Percentiles rank a stretch among this genome's conserved stretches.
Conservation (phyloP, 2,888 invertebrate genomes). For the Xylophagus ater region DNA sequence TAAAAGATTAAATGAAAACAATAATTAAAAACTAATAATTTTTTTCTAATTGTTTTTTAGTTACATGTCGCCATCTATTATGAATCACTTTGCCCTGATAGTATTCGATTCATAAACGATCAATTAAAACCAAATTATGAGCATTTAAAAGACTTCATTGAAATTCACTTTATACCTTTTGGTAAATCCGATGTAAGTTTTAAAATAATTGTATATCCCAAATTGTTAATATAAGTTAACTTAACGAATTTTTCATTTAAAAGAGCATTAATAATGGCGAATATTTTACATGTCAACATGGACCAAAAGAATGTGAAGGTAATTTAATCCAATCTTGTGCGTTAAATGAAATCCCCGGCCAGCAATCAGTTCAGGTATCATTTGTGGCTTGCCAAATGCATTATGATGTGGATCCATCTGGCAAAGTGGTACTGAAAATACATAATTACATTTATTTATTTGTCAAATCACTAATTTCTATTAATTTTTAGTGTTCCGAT, state of each 20-base stretch:
- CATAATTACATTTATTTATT: not conserved
- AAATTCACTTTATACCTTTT: slow-evolving; percentile 49
- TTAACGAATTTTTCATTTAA: not conserved
- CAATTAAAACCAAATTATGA: slow-evolving; percentile 45
- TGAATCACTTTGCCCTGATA: slow-evolving; percentile 53
- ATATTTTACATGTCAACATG: slow-evolving; percentile 51
- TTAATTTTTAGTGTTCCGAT: slow-evolving; percentile 35
- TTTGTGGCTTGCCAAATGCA: slow-evolving; percentile 47
- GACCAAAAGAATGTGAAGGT: slow-evolving; percentile 49
- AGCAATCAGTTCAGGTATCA: slow-evolving; percentile 36
- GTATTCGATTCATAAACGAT: slow-evolving; percentile 43
- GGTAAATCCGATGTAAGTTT: slow-evolving; percentile 50
- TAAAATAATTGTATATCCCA: not conserved
- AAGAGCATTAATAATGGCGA: slow-evolving; percentile 32
- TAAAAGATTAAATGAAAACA: too few relatives aligned
- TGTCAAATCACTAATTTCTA: too few relatives aligned
- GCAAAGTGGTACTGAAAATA: slow-evolving; percentile 25
- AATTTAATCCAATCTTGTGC: slow-evolving; percentile 53
- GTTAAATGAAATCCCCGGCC: slow-evolving; percentile 31
- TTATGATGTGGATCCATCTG: slow-evolving; percentile 33
- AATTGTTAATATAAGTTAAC: not conserved
- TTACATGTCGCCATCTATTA: slow-evolving; percentile 46
- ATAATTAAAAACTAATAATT: not conserved
- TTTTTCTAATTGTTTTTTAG: slow-evolving; percentile 22
- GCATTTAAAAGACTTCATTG: slow-evolving; percentile 41